Percentiles rank a stretch among this genome's conserved stretches.
Evolutionary conservation across 2,888 invertebrate species (phyloP).

Genomic region (Asteroscopus sphinx): DNA sequence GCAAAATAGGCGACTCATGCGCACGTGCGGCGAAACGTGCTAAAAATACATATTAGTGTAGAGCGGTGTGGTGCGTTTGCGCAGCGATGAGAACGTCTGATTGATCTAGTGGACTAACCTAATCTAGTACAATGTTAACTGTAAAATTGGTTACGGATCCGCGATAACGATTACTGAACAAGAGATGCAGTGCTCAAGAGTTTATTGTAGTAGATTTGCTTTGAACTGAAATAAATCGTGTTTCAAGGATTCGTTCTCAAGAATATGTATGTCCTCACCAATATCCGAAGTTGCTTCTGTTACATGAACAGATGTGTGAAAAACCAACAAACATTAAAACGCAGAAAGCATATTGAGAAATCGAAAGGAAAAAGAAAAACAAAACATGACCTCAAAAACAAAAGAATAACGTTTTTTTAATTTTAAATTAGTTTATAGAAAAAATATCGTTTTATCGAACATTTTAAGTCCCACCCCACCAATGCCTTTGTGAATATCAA

Average conservation of each 20-base stretch:
- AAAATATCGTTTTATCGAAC: neutral
- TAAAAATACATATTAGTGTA: slow-evolving; percentile 49
- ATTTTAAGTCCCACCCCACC: neutral
- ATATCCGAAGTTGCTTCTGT: neutral
- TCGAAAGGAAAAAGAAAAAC: neutral
- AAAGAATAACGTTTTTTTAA: too few relatives aligned
- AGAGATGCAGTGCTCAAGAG: slow-evolving; percentile 12
- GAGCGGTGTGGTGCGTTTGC: slow-evolving; percentile 28
- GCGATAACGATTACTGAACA: slow-evolving; percentile 10
- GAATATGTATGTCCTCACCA: neutral
- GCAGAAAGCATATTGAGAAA: neutral
- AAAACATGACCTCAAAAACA: neutral
- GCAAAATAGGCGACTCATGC: slow-evolving; percentile 23
- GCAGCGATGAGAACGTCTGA: slow-evolving; percentile 21
- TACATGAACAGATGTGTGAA: neutral
- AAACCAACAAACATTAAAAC: too few relatives aligned
- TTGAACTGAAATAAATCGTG: neutral
- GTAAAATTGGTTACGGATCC: slow-evolving; percentile 30
- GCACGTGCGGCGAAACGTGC: slow-evolving; percentile 54
- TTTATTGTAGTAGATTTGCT: neutral
- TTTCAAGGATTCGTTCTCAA: neutral
- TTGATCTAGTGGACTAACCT: slow-evolving; percentile 23
- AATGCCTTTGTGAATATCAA: neutral
- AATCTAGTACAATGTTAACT: slow-evolving; percentile 30
- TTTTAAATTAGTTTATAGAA: neutral